Conservation (phyloP, 2,113 vertebrate genomes). For the Oryzias celebensis region DNA sequence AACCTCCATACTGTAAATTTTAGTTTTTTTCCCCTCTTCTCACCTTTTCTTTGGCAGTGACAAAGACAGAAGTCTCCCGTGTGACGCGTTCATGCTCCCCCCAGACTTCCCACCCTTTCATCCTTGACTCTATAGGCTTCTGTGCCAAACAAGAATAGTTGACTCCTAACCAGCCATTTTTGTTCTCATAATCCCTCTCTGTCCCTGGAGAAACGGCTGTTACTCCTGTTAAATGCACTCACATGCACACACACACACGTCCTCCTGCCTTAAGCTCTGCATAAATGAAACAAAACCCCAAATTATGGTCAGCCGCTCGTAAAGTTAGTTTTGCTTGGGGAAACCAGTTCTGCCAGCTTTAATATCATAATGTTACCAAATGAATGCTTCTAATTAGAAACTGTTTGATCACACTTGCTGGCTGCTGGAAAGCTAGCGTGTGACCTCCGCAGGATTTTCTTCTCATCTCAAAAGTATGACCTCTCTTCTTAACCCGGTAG, state of each 20-base stretch:
- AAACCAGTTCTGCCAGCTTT: constrained; percentile 78
- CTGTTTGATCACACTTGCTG: constrained; percentile 70
- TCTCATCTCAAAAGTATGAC: constrained; percentile 62
- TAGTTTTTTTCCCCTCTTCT: not conserved
- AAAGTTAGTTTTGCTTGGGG: constrained; percentile 79
- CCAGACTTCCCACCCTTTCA: constrained; percentile 42
- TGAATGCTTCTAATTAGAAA: constrained; percentile 79
- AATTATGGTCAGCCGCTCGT: constrained; percentile 80
- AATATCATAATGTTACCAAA: constrained; percentile 78
- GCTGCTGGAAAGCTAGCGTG: constrained; percentile 69
- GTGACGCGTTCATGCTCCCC: constrained; percentile 45
- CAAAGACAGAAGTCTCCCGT: constrained; percentile 36
- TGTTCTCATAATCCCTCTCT: constrained; percentile 33
- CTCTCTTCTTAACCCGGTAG: constrained; percentile 64
- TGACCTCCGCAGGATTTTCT: constrained; percentile 58
- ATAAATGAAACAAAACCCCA: constrained; percentile 64
- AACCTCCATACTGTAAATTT: constrained; percentile 25
- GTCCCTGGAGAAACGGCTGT: constrained; percentile 44
- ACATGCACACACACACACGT: constrained; percentile 10
- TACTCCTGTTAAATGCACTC: constrained; percentile 25
- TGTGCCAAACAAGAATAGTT: constrained; percentile 59
- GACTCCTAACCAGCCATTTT: constrained; percentile 51
- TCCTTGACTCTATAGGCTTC: constrained; percentile 48
- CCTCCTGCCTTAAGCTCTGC: constrained; percentile 47
- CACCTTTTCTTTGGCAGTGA: constrained; percentile 7